Conservation (phyloP, 2,113 vertebrate species). For the Fulmarus glacialis region DNA sequence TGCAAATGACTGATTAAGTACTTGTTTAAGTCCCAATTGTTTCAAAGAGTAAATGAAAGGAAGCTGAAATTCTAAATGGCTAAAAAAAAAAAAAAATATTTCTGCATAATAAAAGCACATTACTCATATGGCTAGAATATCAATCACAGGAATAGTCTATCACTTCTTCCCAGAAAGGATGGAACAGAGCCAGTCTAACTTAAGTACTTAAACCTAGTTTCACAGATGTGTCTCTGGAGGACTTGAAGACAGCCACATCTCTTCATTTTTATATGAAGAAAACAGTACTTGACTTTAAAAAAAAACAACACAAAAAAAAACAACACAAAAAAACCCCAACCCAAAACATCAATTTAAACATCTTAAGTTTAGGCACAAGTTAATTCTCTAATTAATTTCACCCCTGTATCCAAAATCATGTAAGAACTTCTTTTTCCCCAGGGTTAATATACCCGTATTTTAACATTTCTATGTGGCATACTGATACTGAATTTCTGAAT, state of each 20-base stretch:
- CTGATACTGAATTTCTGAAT: neutral
- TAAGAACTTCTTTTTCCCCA: neutral
- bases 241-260: neutral
- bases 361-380: neutral
- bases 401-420: neutral
- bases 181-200: neutral
- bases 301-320: neutral
- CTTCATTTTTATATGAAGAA: neutral
- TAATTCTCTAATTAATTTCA: neutral
- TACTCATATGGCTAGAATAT: neutral
- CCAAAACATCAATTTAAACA: neutral
- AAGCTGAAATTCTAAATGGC: neutral
- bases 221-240: neutral
- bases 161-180: neutral
- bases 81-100: neutral
- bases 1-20: neutral
- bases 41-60: neutral
- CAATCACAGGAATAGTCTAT: neutral
- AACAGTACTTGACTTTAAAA: neutral
- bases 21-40: neutral
- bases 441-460: neutral
- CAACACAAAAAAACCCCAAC: rapidly evolving
- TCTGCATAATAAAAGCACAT: neutral
- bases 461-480: neutral
- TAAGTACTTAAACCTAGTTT: neutral